These are phyloP conservation scores for Ladona fulva DNA, from an alignment of 1,140 invertebrate genomes.

Conservation along the genomic window DNA sequence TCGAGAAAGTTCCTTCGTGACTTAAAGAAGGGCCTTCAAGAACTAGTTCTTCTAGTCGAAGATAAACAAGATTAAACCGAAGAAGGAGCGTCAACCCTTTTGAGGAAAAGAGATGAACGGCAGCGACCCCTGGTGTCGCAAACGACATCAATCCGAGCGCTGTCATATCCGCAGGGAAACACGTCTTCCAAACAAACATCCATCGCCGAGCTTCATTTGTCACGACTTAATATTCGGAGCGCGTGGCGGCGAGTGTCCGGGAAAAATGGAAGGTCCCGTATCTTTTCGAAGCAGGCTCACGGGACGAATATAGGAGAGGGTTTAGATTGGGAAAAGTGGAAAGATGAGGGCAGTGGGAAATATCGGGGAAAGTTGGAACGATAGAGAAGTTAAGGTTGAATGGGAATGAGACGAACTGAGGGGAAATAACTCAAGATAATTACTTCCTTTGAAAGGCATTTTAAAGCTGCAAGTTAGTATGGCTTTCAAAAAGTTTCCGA, in stretches of 20 bases:
- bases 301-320: neutral
- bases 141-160: neutral
- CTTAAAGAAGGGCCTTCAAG: no score
- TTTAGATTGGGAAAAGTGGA: neutral
- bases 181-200: neutral
- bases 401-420: no score
- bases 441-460: no score
- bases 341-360: neutral
- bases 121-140: neutral
- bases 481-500: no score
- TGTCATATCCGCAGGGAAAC: neutral
- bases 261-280: neutral
- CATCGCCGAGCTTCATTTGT: neutral
- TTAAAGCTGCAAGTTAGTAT: no score
- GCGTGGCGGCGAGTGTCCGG: neutral
- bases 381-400: neutral
- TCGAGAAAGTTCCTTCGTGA: no score
- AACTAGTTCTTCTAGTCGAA: no score
- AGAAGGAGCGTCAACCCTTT: no score
- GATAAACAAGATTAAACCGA: no score
- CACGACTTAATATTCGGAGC: neutral
- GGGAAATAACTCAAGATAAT: no score
- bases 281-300: neutral
- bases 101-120: neutral
- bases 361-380: neutral